Evolutionary conservation across 1,140 invertebrate genomes (phyloP), one percentile per base, ranked within the genome.

Genomic region (Drosophila sp.): DNA sequence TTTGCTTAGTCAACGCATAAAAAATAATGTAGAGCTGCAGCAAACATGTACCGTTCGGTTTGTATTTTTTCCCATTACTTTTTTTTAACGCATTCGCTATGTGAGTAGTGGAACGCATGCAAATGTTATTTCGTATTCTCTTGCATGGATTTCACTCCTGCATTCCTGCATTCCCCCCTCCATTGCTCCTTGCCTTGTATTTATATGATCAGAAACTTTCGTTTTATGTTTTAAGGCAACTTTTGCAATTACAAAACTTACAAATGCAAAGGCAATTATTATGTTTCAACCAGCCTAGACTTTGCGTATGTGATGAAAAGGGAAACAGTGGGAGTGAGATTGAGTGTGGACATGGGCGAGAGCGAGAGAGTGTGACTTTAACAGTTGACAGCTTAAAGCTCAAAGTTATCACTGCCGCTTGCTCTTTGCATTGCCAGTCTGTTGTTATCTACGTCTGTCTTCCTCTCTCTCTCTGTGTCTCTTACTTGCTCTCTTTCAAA

Each of bases 241-340:
- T 86, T 86, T 87, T 65, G 82, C 75, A 86, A 87, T 86, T 86
- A 86, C 59, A 66, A 82, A 87, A 86, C 78, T 78, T 74, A 61
- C 61, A 65, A 59, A 79, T 78, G 65, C 66, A 72, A 50, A 25
- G 29, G 58, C 66, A 82, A 78, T 82, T 78, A 70, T 64, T 51
- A 58, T 51, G 57, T 43, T 76, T 62, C 53, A 72, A 57, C 14
- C 32, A 50, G 9, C 45, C 21, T 27, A 27, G 45, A 13, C 45
- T 13, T 29, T 46, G 11, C 2, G 41, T 13, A 29, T 16, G 45
- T 50, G 43, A 11, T 14, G 32, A 32, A 3, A 7, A 9, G 32
- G 32, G 25, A 53, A 14, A 53, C 29, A 29, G n/a, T 51, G 27
- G 51, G 38, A 29, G n/a, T 51, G 27, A 38, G 46, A 6, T 21